Base-by-base conservation (phyloP, 2,797 vertebrate genomes). In the Knipowitschia caucasica region DNA sequence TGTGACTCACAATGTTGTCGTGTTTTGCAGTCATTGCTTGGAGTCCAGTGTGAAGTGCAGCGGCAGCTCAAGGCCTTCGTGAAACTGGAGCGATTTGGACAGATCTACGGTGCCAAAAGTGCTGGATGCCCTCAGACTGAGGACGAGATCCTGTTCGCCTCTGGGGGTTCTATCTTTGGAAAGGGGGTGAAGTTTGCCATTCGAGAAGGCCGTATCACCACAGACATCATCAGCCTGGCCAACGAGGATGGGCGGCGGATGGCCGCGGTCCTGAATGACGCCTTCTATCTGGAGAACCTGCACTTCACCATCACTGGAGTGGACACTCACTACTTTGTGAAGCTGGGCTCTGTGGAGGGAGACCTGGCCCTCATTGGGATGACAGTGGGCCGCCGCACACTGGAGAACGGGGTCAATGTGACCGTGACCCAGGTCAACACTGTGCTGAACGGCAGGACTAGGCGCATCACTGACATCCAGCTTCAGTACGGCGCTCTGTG, bases 41-140 rank as follows among this genome's bases (percentile, higher is more conserved):
- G 97, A 0, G 94, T 99, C 12, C 96, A 99, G 12, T 99, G 97
- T 64, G 95, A 98, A 73, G 97, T 99, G 47, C 95, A 99, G 87
- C 92, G 94, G 73, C 96, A 99, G 82, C 91, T 99, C 63, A 96
- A 96, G 83, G 92, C 95, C 40, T 99, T 99, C 2, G 94, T 99
- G 70, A 97, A 93, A 33, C 83, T 99, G 18, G 96, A 99, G 63
- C 93, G 91, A 12, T 98, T 99, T 0, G 94, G 93, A 11, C 93
- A 87, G 74, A 94, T 98, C 83, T 96, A 97, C 59, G 76, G 87
- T 36, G 92, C 94, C 59, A 92, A 90, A 27, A 87, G 93, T 3
- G 92, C 93, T 0, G 95, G 96, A 20, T 99, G 97, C 71, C 91
- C 64, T 2, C 92, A 91, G 43, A 31, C 87, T 0, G 89, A 89